Conservation (phyloP, 1,140 invertebrate genomes). For the Pogonus chalceus region DNA sequence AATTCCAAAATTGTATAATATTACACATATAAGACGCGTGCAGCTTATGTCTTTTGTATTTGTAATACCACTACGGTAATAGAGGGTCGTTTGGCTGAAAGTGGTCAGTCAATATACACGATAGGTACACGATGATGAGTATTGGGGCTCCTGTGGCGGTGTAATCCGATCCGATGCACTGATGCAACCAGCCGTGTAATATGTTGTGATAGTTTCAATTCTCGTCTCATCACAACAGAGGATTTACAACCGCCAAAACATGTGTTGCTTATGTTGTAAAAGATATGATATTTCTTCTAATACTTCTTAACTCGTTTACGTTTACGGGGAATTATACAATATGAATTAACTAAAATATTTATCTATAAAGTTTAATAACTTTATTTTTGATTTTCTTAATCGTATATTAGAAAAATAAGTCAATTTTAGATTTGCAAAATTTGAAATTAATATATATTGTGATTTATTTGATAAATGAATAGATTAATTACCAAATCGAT, state of each 20-base stretch:
- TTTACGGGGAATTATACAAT: neutral
- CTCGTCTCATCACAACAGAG: neutral
- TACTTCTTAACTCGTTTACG: neutral
- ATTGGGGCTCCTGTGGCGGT: neutral
- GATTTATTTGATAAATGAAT: too few species aligned
- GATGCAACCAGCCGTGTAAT: neutral
- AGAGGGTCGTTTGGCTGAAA: neutral
- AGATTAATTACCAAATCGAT: too few species aligned
- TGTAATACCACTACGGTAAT: neutral
- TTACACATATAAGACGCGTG: neutral
- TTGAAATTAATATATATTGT: too few species aligned
- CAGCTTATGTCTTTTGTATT: neutral
- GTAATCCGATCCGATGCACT: neutral
- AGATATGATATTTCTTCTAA: neutral
- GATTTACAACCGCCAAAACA: neutral
- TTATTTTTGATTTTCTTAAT: too few species aligned
- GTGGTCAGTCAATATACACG: neutral
- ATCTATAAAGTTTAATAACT: too few species aligned
- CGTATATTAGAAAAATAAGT: too few species aligned
- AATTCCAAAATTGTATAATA: neutral
- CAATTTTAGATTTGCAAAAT: too few species aligned
- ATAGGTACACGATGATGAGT: neutral
- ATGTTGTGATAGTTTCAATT: constrained; percentile 3
- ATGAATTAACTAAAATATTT: too few species aligned
- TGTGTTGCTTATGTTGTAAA: neutral